Percentiles rank a stretch among this genome's conserved stretches.
These are phyloP conservation scores for Ylistrum balloti DNA, from an alignment of 1,140 invertebrate species.

Conservation along the genomic window DNA sequence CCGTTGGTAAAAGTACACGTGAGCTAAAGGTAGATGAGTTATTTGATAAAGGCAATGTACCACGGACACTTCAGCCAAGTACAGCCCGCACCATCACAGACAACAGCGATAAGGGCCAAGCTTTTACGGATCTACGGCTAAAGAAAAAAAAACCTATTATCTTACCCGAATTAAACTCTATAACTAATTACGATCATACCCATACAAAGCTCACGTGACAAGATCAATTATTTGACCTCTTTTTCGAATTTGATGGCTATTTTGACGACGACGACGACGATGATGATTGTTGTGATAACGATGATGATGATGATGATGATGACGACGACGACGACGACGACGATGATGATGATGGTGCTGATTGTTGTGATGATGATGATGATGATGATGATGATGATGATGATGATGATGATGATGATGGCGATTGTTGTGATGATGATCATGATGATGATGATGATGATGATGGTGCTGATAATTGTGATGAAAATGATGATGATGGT, in stretches of 20 bases:
- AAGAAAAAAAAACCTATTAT: neutral
- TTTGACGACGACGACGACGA: neutral
- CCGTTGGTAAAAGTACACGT: neutral
- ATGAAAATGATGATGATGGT: neutral
- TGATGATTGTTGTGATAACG: neutral
- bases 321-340: neutral
- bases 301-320: neutral
- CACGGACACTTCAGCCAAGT: neutral
- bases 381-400: neutral
- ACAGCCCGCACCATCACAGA: neutral
- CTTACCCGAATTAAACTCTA: neutral
- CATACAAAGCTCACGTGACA: too few relatives aligned
- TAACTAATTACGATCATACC: too few relatives aligned
- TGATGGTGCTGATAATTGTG: neutral
- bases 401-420: slow-evolving; percentile 4
- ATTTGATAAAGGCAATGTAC: neutral
- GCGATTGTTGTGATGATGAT: neutral
- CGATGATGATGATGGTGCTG: too few relatives aligned
- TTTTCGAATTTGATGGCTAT: too few relatives aligned
- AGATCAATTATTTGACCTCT: too few relatives aligned
- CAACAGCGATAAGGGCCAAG: neutral
- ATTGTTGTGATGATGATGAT: neutral
- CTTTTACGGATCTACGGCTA: neutral
- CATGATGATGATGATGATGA: neutral
- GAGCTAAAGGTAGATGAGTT: neutral